Conservation (phyloP, 2,888 invertebrate species). For the Stenotaenia linearis region DNA sequence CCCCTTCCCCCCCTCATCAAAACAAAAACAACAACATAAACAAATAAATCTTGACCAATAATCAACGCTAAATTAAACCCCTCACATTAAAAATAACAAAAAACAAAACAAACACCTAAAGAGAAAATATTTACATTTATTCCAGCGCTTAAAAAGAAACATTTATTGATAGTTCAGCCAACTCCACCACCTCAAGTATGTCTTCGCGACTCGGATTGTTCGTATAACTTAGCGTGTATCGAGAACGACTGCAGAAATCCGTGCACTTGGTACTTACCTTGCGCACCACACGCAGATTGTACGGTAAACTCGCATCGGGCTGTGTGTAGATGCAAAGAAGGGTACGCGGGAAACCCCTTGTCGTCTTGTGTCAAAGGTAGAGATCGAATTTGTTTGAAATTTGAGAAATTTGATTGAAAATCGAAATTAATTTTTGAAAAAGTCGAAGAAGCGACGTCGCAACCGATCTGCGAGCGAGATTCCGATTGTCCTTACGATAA, state of each 20-base stretch:
- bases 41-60: no score
- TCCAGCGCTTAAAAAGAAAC: not conserved
- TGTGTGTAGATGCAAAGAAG: constrained; percentile 80
- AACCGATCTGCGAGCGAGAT: constrained; percentile 34
- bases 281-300: constrained; percentile 71
- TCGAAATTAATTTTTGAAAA: not conserved
- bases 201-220: constrained; percentile 32
- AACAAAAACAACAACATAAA: no score
- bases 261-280: constrained; percentile 62
- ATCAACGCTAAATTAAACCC: no score
- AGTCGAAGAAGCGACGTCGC: constrained; percentile 12
- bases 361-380: constrained; percentile 55
- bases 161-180: not conserved
- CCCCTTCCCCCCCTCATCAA: no score
- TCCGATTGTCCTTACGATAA: constrained; percentile 34
- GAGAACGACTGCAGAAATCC: constrained; percentile 76
- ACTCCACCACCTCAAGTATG: constrained; percentile 27
- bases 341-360: constrained; percentile 75
- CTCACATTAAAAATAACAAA: no score
- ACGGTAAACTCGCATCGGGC: constrained; percentile 74
- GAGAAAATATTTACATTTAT: not conserved
- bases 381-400: no score
- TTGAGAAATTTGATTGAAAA: no score
- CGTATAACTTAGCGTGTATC: constrained; percentile 54
- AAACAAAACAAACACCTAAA: no score